Base-by-base conservation (phyloP, 2,113 vertebrate genomes). In the Gasterosteus nipponicus region DNA sequence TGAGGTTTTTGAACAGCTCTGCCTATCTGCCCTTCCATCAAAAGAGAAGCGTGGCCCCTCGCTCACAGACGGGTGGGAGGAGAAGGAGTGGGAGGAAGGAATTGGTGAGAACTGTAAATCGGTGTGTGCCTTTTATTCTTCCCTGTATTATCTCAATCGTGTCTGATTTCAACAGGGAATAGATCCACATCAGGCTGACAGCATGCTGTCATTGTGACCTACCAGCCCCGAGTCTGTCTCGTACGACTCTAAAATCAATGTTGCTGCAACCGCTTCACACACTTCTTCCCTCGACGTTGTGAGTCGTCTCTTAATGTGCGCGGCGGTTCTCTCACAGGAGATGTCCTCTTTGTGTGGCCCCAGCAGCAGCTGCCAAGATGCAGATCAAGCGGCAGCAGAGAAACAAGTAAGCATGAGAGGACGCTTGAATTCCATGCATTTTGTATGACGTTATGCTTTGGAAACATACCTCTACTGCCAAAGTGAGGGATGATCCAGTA, bases 311-410 rank as follows among this genome's bases (percentile, higher is more conserved):
- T 35, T 51, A 62, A 67, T 72, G 11, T 26, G 1, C 1, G 49
- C 33, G 51, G 42, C 59, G 18, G 0, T 64, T n/a, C 11, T 14
- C 22, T 62, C 42, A 3, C 66, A 87, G 83, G 51, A 81, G 69
- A 93, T 92, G 91, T 92, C 90, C 0, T 85, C 91, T 11, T 51
- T 88, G 67, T 91, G 91, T 51, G 90, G 83, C 11, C 80, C 86
- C 49, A 73, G 69, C 44, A 73, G 86, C 3, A 85, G 63, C 22
- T 79, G 74, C 41, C 67, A 83, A 57, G 89, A 87, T 41, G 70
- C 33, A 31, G 56, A 60, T 62, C 69, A 69, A 39, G 69, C 68
- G 22, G 74, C 56, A 12, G 1, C 72, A 29, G 76, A 87, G 56
- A 83, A 81, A 66, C 77, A 89, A 82, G 90, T 39, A 57, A 89